phyloP scores from a whole-genome alignment of 2,888 invertebrate genomes.

The Microchrysa polita region DNA sequence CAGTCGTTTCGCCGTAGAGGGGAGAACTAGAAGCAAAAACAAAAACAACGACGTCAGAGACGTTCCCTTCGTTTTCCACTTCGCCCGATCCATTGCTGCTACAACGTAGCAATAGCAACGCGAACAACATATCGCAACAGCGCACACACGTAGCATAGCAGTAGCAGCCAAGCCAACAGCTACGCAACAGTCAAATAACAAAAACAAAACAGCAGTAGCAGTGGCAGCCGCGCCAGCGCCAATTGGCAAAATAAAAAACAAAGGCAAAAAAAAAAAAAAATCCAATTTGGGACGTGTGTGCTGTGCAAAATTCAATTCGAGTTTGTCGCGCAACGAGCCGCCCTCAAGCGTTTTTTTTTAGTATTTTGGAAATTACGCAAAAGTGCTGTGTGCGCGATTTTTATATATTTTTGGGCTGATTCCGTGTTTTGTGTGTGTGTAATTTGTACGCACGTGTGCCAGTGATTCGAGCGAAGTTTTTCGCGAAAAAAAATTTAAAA shows the following conservation, averaged over 20 bases:
- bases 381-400: not conserved
- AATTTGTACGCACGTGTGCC: too few species aligned
- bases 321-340: not conserved
- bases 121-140: conserved; percentile 29
- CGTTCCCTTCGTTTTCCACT: not conserved
- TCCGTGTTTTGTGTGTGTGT: too few species aligned
- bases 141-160: conserved; percentile 28
- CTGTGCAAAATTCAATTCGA: too few species aligned
- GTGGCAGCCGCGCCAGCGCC: not conserved
- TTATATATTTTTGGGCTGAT: too few species aligned
- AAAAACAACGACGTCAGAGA: not conserved
- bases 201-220: conserved; percentile 16
- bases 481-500: too few species aligned
- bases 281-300: too few species aligned
- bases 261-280: too few species aligned
- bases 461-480: too few species aligned
- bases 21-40: conserved; percentile 6
- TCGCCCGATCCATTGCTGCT: not conserved
- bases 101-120: conserved; percentile 12
- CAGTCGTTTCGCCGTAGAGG: not conserved
- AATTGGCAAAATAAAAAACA: too few species aligned
- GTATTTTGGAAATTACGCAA: not conserved
- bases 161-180: conserved; percentile 9
- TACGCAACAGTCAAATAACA: not conserved
- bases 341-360: too few species aligned